Base-by-base conservation (phyloP, 1,140 invertebrate species). In the Rhynchophorus ferrugineus region DNA sequence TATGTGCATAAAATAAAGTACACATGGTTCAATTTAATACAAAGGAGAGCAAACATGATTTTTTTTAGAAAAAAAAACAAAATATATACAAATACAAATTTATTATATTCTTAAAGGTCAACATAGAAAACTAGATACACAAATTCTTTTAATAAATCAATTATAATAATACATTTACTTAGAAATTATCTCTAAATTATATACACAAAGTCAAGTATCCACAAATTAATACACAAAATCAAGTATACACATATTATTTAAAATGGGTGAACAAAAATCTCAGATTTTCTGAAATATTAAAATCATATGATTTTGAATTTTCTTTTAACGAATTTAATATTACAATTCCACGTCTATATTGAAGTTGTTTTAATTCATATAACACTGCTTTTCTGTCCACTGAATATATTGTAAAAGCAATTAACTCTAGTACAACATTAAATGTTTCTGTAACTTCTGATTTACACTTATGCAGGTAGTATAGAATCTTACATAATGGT, bases 321-420 rank as follows among this genome's bases (percentile, higher is more conserved):
- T 54, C 44, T 47, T 48, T 54, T 47, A 54, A 47, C n/a, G 36
- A 54, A 35, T 54, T 54, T 34, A 54, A 35, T 9, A 54, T 44
- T 14, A 54, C 44, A 47, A 54, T 54, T 16, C 22, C 44, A 34
- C 24, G 41, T 11, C 14, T 47, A 16, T 54, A 54, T n/a, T 18
- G 14, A 17, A 54, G 6, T 21, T 54, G 18, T 34, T 37, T 41
- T 17, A 54, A 19, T 33, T 34, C 37, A 42, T 3, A 17, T 19
- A 47, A 54, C 11, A 47, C 20, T 34, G 18, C 20, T 3, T 55
- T 21, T 43, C 47, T 18, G 36, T 48, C 44, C 3, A 44, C 39
- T n/a, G 45, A 22, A 20, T 14, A 42, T 33, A 61, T 49, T 8
- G 57, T 16, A 47, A 49, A 56, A 5, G 34, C 44, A 20, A 54